phyloP scores from a whole-genome alignment of 2,888 invertebrate species.

The Dysmachus trigonus region DNA sequence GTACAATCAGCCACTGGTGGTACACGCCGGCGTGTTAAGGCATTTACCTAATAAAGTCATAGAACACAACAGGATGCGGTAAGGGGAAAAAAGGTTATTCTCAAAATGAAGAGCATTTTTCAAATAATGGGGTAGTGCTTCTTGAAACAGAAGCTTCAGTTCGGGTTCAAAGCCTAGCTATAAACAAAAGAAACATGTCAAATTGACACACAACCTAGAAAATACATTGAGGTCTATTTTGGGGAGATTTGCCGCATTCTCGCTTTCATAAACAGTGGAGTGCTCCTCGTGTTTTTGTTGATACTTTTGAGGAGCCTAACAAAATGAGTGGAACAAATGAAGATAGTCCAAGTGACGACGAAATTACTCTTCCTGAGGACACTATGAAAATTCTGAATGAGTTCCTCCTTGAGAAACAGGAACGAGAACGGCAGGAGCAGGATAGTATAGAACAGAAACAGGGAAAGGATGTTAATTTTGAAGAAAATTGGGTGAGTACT shows the following conservation, averaged over 20 bases:
- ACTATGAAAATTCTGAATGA: conserved; percentile 79
- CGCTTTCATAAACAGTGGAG: not conserved
- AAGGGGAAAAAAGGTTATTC: not conserved
- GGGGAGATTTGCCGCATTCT: too few relatives aligned
- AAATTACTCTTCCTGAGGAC: conserved; percentile 73
- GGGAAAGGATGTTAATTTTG: conserved; percentile 68
- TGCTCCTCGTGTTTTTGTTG: not conserved
- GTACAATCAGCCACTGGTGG: too few relatives aligned
- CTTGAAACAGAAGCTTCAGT: not conserved
- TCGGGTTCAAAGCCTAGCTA: not conserved
- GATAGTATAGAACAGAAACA: conserved; percentile 58
- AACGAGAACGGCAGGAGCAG: conserved; percentile 68
- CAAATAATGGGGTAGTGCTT: not conserved
- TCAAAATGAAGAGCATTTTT: not conserved
- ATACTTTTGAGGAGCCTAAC: not conserved
- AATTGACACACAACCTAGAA: not conserved
- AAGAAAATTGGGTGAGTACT: conserved; percentile 80
- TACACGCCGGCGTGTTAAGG: too few relatives aligned
- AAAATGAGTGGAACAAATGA: not conserved
- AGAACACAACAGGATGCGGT: too few relatives aligned
- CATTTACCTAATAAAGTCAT: too few relatives aligned
- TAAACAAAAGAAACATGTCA: not conserved
- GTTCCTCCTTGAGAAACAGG: conserved; percentile 77
- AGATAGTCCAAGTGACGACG: conserved; percentile 65
- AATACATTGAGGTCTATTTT: not conserved